Base-by-base conservation (phyloP, 1,140 invertebrate genomes). In the Theocolax elegans region DNA sequence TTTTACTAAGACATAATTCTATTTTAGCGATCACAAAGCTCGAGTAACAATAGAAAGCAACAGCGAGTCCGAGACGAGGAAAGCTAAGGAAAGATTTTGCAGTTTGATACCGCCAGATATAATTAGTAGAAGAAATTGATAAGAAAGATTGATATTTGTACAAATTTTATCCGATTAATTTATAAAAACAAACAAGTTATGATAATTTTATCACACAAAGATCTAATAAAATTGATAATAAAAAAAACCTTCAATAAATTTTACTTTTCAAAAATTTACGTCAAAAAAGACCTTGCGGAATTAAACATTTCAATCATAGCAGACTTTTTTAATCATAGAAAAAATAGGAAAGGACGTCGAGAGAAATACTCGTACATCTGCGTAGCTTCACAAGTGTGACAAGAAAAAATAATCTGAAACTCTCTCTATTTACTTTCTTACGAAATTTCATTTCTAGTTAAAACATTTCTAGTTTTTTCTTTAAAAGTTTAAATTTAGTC, bases 41-140 rank as follows among this genome's bases (percentile, higher is more conserved):
- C 83, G 86, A 71, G 75, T 89, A 6, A 88, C 86, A 15, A 81
- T 89, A 56, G 87, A 88, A 67, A 86, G 87, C 46, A 79, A 80
- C 7, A 79, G 80, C 68, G 74, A 82, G 65, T 48, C 62, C 15
- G 77, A 80, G 42, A 83, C 79, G 15, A 75, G 71, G n/a, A 75
- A 74, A 68, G 87, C 86, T 1, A 84, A 78, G 75, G 71, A 75
- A 23, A 83, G 74, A 77, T 83, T 88, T 72, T 84, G 85, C 71
- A 83, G 76, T 58, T 59, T 81, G 31, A 75, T 81, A 62, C 78
- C 81, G 1, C 46, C 51, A 49, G 48, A 76, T 44, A 75, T 81
- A 53, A 60, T 85, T 2, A 31, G 77, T 81, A 40, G 58, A 70
- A 51, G n/a, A 73, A 19, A 73, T 71, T 19, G 13, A 49, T 49